Evolutionary conservation across 2,888 invertebrate species (phyloP).

Genomic region (Chrysolina oricalcia): DNA sequence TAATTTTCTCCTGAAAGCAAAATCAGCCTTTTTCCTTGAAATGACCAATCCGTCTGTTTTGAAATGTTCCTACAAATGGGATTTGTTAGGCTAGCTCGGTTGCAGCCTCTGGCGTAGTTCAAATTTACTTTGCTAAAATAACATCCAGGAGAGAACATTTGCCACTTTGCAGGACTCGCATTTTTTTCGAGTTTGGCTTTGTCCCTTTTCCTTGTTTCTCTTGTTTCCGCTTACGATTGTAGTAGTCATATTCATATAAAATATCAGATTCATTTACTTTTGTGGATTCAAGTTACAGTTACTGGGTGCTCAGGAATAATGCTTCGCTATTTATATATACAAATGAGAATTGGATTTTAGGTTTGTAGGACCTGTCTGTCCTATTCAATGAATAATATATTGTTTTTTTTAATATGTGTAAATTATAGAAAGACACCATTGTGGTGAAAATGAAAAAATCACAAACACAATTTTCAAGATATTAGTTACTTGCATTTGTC

Average conservation of each 20-base stretch:
- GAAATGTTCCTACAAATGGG: conserved; percentile 6
- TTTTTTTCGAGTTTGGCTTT: conserved; percentile 14
- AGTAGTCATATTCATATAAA: neutral
- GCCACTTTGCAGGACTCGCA: conserved; percentile 7
- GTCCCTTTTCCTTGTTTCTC: conserved; percentile 5
- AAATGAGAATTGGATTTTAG: too few species aligned
- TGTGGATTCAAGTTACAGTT: neutral
- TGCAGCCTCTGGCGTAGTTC: conserved; percentile 19
- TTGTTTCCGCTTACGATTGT: neutral
- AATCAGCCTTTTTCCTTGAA: conserved; percentile 8
- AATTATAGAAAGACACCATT: too few species aligned
- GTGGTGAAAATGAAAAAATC: too few species aligned
- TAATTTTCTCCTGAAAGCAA: neutral
- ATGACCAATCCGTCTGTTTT: conserved; percentile 4
- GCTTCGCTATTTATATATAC: neutral
- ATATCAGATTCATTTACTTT: neutral
- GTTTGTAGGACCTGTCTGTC: too few species aligned
- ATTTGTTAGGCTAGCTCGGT: conserved; percentile 9
- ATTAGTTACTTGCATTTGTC: too few species aligned
- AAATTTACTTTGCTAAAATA: conserved; percentile 30
- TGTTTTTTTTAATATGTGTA: too few species aligned
- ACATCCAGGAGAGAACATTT: conserved; percentile 17
- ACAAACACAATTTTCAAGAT: too few species aligned
- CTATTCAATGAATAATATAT: too few species aligned
- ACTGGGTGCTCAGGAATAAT: neutral